Base-by-base conservation (phyloP, 2,888 invertebrate species). In the Andricus curvator region DNA sequence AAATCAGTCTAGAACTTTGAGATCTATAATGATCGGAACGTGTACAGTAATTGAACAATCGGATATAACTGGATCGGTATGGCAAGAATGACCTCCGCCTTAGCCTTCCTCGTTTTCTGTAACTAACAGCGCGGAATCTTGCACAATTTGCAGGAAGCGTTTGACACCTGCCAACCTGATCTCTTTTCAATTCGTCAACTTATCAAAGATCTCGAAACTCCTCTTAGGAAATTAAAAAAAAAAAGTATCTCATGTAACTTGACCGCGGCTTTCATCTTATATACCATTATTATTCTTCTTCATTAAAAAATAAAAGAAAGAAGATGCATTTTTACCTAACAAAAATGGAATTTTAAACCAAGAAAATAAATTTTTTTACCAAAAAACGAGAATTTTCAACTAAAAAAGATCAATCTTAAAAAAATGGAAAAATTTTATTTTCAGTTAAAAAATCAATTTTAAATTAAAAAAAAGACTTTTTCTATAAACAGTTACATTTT, bases 31-130 rank as follows among this genome's bases (percentile, higher is more conserved):
- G 25, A 29, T 62, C 25, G 13, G 62, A 62, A 22, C 62, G 17
- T 6, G 62, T 62, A 4, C 15, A 62, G 13, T 25, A 62, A 62
- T 62, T 62, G 22, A 25, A 62, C 62, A 62, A 62, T 29, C 62
- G 62, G 25, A 17, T 17, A 62, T 62, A 62, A 62, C 29, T 62
- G 62, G 25, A 29, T 62, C 17, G 17, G 25, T 29, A 62, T 62
- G 62, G 25, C 62, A 62, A 25, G 25, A 62, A 62, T 62, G 62
- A 62, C 62, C 62, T 62, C 25, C 62, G 62, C 62, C 62, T 62
- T 62, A 62, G 62, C 62, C 62, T 62, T 62, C 62, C 25, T 62
- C 62, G 15, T 62, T 62, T 62, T 62, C 62, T 62, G 62, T 62
- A 62, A 62, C 62, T 62, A 62, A 62, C 25, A 25, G 22, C 25